Evolutionary conservation across 2,797 vertebrate genomes (phyloP).

Genomic region (Alosa sapidissima): DNA sequence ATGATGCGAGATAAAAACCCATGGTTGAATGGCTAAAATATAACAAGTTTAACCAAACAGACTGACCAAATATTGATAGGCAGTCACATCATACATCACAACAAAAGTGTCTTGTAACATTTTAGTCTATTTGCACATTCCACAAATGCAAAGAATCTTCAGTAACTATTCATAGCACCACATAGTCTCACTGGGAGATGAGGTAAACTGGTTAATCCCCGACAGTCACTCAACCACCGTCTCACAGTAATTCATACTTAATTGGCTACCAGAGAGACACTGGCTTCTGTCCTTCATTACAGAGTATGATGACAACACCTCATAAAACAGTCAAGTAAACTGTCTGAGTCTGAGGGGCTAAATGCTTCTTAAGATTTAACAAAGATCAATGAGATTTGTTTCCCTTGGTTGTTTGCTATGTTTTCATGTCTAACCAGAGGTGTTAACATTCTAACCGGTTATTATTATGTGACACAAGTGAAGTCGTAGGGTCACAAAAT

Average conservation of each 20-base stretch:
- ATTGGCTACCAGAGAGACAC: neutral
- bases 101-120: neutral
- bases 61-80: neutral
- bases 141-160: neutral
- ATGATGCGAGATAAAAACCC: neutral
- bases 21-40: neutral
- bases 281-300: neutral
- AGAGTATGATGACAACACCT: neutral
- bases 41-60: neutral
- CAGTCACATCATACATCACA: neutral
- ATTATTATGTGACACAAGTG: too few species aligned
- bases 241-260: conserved; percentile 16
- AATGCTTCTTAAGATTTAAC: too few species aligned
- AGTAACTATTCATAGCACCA: neutral
- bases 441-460: too few species aligned
- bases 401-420: neutral
- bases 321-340: neutral
- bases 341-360: too few species aligned
- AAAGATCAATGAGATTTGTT: too few species aligned
- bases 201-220: conserved; percentile 19
- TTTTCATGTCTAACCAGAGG: neutral
- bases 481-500: neutral
- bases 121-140: neutral
- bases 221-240: neutral
- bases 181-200: neutral